Evolutionary conservation across 2,113 vertebrate species (phyloP).

Genomic region (Agelaius phoeniceus): DNA sequence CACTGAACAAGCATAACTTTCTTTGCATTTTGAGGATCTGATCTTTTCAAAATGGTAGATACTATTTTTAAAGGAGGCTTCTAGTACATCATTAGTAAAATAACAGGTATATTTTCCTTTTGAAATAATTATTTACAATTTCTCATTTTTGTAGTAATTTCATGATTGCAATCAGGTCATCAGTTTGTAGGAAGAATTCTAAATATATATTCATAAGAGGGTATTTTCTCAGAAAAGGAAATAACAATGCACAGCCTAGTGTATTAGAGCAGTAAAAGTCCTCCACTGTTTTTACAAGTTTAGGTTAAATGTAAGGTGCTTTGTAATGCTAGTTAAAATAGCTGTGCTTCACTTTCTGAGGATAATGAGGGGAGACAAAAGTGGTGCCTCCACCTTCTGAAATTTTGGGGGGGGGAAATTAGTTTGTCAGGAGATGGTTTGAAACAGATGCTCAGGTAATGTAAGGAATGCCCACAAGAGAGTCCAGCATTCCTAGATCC

Average conservation of each 20-base stretch:
- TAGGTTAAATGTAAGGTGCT: slow-evolving; percentile 29
- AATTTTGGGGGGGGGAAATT: neutral
- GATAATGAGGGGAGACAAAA: neutral
- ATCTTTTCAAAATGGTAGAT: neutral
- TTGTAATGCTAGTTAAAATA: slow-evolving; percentile 31
- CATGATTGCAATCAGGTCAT: neutral
- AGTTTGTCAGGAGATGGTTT: neutral
- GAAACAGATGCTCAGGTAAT: neutral
- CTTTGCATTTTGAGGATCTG: neutral
- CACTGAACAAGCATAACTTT: neutral
- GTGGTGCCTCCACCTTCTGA: neutral
- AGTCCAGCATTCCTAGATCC: neutral
- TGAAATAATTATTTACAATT: neutral
- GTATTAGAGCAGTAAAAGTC: neutral
- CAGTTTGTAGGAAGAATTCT: neutral
- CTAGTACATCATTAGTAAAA: neutral
- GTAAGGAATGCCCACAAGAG: neutral
- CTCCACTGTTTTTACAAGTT: slow-evolving; percentile 20
- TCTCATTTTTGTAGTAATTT: neutral
- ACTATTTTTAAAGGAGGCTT: neutral
- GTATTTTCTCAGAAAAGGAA: neutral
- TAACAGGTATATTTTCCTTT: neutral
- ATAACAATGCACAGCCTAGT: neutral
- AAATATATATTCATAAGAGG: neutral
- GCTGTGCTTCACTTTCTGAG: neutral